Evolutionary conservation across 2,797 vertebrate genomes (phyloP).

Genomic region (Acrocephalus scirpaceus): DNA sequence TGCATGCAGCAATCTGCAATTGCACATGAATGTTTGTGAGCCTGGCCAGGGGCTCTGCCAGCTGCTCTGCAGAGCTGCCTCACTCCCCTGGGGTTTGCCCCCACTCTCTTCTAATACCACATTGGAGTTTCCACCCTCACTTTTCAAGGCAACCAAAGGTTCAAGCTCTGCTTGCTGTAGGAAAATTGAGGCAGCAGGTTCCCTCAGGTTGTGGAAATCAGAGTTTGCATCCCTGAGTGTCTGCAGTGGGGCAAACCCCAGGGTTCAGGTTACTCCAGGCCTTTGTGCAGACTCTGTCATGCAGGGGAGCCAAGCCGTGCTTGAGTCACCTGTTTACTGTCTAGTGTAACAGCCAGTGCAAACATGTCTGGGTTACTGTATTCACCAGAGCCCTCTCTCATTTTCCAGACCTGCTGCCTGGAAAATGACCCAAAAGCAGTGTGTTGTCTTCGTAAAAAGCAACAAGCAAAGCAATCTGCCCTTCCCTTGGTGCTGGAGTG

Average conservation of each 20-base stretch:
- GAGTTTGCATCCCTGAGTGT: background rate
- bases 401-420: constrained; percentile 52
- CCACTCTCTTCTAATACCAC: background rate
- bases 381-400: constrained; percentile 49
- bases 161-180: background rate
- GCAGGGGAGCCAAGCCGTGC: constrained; percentile 56
- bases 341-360: constrained; percentile 67
- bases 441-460: constrained; percentile 44
- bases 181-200: background rate
- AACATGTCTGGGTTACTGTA: constrained; percentile 57
- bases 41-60: constrained; percentile 21
- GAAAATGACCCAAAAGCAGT: constrained; percentile 58
- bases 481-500: background rate
- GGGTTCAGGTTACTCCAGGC: constrained; percentile 58
- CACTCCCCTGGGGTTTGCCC: background rate
- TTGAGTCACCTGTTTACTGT: constrained; percentile 66
- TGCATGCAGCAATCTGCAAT: background rate
- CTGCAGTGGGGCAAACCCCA: background rate
- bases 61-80: background rate
- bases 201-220: background rate
- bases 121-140: background rate
- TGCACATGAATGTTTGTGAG: background rate
- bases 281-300: constrained; percentile 42
- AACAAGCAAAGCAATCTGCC: constrained; percentile 21
- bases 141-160: background rate